Evolutionary conservation across 2,113 vertebrate genomes (phyloP), one percentile per base, ranked within the genome.

Genomic region (Marmota flaviventris): DNA sequence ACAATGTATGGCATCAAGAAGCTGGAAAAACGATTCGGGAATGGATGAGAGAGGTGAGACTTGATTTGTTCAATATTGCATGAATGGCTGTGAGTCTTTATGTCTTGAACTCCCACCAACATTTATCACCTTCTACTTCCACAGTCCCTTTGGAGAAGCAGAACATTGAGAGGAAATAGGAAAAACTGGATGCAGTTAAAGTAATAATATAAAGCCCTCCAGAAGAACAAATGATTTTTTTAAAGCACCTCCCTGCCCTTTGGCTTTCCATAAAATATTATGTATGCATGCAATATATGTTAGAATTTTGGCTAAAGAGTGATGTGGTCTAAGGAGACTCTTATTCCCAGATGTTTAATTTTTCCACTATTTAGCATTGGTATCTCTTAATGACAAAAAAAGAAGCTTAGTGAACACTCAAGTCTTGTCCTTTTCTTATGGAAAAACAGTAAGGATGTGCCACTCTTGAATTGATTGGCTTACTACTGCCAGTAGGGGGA

Each of bases 1-100:
- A 99, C 98, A 99, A 99, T 94, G 99, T 99, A 98, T 99, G 99
- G 99, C 99, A 99, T 94, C 99, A 99, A 98, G 99, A 99, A 97
- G 99, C 98, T 97, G 99, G 99, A 98, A 99, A 99, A 99, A 99
- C 99, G 81, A 99, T 99, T 91, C 99, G 99, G 96, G 99, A 99
- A 79, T 99, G 99, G 99, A 99, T 99, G 99, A 99, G 99, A 98
- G 99, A 99, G 99, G 99, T 99, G 98, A 99, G 98, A 67, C 5
- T 4, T 3, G 29, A 4, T 70, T 94, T 70, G 65, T 20, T 20
- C 90, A 63, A 18, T 91, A 67, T 86, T 94, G 93, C 87, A 89
- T 86, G 48, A 95, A 84, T 91, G 90, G 72, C 12, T 88, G 77
- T 51, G 48, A 92, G 69, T 73, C 92, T 97, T 95, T 92, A 39